A percentile compares a stretch with the other conserved stretches of the same genome.
phyloP scores from a whole-genome alignment of 2,113 vertebrate species.

The Oceanites oceanicus region DNA sequence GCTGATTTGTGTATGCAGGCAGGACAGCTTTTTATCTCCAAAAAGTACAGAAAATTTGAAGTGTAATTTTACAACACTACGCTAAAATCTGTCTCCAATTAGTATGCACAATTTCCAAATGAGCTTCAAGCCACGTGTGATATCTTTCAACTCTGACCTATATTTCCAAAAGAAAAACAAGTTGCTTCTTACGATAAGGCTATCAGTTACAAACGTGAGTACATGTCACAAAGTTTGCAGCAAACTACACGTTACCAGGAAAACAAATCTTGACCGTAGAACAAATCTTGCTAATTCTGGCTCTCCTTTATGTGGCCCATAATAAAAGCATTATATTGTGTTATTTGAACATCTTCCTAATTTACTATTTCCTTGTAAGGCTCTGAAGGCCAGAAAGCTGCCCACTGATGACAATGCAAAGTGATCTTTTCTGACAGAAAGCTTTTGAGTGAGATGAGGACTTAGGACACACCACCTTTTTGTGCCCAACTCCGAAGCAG shows the following conservation, averaged over 20 bases:
- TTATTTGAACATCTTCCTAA: background rate
- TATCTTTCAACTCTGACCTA: slow-evolving; percentile 27
- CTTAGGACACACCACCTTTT: background rate
- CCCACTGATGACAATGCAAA: background rate
- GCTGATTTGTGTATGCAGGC: slow-evolving; percentile 2
- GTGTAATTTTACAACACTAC: background rate
- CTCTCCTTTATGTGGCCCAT: background rate
- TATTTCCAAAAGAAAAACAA: background rate
- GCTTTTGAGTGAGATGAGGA: background rate
- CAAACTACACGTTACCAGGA: background rate
- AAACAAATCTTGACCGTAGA: background rate
- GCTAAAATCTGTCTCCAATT: slow-evolving; percentile 29
- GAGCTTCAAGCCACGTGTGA: background rate
- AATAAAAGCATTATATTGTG: background rate
- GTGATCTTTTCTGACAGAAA: background rate
- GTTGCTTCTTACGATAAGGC: background rate
- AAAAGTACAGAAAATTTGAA: slow-evolving; percentile 23
- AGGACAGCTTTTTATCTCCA: background rate
- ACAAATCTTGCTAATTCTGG: background rate
- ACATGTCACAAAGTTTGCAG: background rate
- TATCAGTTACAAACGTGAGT: background rate
- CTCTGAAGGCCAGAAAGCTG: background rate
- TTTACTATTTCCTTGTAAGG: background rate
- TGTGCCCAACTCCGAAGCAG: background rate
- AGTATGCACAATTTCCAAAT: background rate